Conservation (phyloP, 2,797 vertebrate species). For the Ataeniobius toweri region DNA sequence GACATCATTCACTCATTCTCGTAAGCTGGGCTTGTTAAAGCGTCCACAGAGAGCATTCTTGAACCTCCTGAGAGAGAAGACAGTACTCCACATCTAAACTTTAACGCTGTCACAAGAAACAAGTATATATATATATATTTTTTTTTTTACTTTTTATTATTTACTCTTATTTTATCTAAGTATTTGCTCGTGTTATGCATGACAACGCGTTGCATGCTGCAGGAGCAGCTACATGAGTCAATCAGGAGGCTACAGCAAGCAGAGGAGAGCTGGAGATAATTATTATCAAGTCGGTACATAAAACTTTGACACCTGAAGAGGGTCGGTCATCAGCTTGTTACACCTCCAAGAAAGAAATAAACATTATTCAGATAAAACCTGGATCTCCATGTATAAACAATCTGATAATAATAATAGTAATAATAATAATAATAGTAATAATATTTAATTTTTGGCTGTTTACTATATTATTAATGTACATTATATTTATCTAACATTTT, state of each 20-base stretch:
- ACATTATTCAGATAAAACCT: slow-evolving; percentile 36
- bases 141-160: background rate
- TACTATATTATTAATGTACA: background rate
- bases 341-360: slow-evolving; percentile 58
- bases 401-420: background rate
- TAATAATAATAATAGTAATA: background rate
- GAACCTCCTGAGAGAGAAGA: background rate
- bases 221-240: slow-evolving; percentile 33
- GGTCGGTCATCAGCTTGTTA: slow-evolving; percentile 46
- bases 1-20: slow-evolving; percentile 17
- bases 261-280: slow-evolving; percentile 70
- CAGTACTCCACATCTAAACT: background rate
- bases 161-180: background rate
- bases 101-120: background rate
- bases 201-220: background rate
- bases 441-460: background rate
- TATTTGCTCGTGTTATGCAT: background rate
- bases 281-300: slow-evolving; percentile 76
- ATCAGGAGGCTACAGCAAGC: slow-evolving; percentile 54
- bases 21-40: slow-evolving; percentile 16
- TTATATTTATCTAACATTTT: background rate
- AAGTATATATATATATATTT: background rate
- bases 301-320: slow-evolving; percentile 69
- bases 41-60: slow-evolving; percentile 5
- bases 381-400: background rate